Base-by-base conservation (phyloP, 2,888 invertebrate species). In the Drosophila nigritarsus region DNA sequence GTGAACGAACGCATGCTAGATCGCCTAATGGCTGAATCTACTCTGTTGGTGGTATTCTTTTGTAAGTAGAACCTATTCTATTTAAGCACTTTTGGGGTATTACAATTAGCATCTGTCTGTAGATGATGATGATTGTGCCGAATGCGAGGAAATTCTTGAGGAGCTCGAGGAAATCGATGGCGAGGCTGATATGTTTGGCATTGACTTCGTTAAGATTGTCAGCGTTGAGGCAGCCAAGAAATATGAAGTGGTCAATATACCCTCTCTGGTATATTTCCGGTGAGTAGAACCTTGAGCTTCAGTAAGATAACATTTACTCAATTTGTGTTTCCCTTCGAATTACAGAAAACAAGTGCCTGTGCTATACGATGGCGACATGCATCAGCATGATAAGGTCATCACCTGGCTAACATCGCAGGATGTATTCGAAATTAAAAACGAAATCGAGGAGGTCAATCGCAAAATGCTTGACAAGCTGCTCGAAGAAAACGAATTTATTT, bases 371-470 rank as follows among this genome's bases (percentile, higher is more conserved):
- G 98, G 98, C 7, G 98, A 98, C 91, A 93, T 98, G 42, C 96
- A 95, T 75, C 98, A 98, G 92, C 97, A 97, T 42, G 97, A 97
- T 60, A 96, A 96, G 91, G 95, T 98, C 29, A 94, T 98, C 7
- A 95, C 96, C 75, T 98, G 98, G 98, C 93, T 98, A 49, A 98
- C 98, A 32, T 98, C 98, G 55, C 98, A 98, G 91, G 98, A 98
- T 92, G 97, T 98, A 62, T 98, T 98, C 93, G 98, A 98, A 93
- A 96, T 98, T 62, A 98, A 98, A 94, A 98, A 98, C 91, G 98
- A 98, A 95, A 99, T 99, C 90, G 98, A 98, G 92, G 98, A 99
- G 92, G 99, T 99, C 11, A 98, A 99, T 93, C 96, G 97, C 75
- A 98, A 98, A 94, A 98, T 98, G 98, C 94, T 99, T 89, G 98